Conservation (phyloP, 2,113 vertebrate species). For the Porphyrio hochstetteri region DNA sequence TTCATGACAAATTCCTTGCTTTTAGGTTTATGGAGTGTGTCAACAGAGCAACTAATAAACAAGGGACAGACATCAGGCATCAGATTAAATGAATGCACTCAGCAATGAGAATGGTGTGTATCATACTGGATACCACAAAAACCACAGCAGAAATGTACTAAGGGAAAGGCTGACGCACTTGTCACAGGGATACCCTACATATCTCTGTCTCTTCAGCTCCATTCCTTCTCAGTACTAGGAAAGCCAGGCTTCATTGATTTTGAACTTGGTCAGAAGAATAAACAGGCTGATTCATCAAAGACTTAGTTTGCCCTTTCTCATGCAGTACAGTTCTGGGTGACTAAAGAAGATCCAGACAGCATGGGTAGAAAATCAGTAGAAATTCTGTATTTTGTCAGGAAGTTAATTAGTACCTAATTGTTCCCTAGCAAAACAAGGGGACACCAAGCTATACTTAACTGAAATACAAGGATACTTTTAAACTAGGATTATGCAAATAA, state of each 20-base stretch:
- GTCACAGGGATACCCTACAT: background rate
- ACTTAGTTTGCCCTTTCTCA: background rate
- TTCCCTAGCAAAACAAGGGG: background rate
- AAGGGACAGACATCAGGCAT: conserved; percentile 31
- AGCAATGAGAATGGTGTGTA: conserved; percentile 27
- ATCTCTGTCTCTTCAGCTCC: background rate
- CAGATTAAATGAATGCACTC: conserved; percentile 3
- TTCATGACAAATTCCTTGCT: conserved; percentile 42
- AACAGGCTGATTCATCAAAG: background rate
- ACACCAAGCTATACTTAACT: background rate
- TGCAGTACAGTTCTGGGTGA: background rate
- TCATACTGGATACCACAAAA: conserved; percentile 50
- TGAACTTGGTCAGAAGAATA: background rate
- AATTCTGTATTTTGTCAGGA: background rate
- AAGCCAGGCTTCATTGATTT: background rate
- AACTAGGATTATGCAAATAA: background rate
- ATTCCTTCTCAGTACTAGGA: background rate
- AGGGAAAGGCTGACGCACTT: conserved; percentile 26
- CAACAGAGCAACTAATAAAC: conserved; percentile 41
- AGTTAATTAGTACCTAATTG: background rate
- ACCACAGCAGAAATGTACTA: conserved; percentile 27
- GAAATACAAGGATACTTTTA: background rate
- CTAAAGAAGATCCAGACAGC: background rate
- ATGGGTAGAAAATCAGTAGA: background rate
- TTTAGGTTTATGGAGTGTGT: conserved; percentile 26